Evolutionary conservation across 2,113 vertebrate species (phyloP).

Genomic region (Cranoglanis bouderius): DNA sequence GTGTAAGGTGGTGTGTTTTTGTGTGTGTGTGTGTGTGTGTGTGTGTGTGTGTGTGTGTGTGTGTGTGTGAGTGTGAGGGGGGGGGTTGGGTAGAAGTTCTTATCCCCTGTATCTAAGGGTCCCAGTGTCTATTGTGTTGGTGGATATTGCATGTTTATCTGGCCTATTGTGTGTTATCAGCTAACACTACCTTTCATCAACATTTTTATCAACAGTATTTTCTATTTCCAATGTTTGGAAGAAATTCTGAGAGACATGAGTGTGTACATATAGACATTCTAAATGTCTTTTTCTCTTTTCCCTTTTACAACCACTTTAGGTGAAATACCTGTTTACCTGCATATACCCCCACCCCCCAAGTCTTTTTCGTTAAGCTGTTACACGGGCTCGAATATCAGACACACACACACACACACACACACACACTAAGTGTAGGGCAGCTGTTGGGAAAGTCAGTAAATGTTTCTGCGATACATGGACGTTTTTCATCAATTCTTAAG

Average conservation of each 20-base stretch:
- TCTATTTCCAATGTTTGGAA: background rate
- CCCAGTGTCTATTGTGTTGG: background rate
- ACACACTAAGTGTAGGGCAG: background rate
- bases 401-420: background rate
- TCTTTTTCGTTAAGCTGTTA: constrained; percentile 4
- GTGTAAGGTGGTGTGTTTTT: constrained; percentile 21
- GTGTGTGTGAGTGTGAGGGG: background rate
- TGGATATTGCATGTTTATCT: background rate
- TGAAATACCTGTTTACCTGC: constrained; percentile 29
- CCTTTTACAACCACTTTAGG: background rate
- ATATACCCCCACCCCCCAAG: constrained; percentile 25
- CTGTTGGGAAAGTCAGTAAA: background rate
- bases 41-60: constrained; percentile 13
- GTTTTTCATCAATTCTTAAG: background rate
- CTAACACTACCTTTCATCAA: background rate
- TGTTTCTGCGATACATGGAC: background rate
- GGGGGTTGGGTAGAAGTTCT: background rate
- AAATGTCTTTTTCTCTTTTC: background rate
- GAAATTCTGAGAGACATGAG: background rate
- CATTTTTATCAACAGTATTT: background rate
- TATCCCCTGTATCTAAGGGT: background rate
- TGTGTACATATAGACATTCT: background rate
- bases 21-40: background rate
- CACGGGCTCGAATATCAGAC: constrained; percentile 31
- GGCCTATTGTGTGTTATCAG: background rate